Base-by-base conservation (phyloP, 2,797 vertebrate genomes). In the Chrysolophus pictus region DNA sequence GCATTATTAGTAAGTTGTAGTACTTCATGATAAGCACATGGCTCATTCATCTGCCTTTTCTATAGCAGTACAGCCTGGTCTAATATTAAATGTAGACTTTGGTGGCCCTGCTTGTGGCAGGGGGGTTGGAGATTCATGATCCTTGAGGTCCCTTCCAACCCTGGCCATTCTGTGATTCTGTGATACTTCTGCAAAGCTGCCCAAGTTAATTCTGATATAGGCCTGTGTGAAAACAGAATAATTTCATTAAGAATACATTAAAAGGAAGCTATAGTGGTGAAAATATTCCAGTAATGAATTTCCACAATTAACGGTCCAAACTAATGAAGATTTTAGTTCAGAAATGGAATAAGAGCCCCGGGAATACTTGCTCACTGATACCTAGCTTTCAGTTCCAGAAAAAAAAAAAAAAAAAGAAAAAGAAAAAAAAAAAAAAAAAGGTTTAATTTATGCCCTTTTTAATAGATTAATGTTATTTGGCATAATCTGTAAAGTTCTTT, bases 211-310 rank as follows among this genome's bases (percentile, higher is more conserved):
- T 93, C 77, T 91, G 46, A 85, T 93, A 35, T 73, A 63, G 79
- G 76, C 42, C 33, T 68, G 60, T 60, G 73, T 90, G 95, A 89
- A 95, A 96, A 95, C 79, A 94, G 70, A 29, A 68, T n/a, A 73
- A 84, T 97, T 97, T 96, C 51, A 95, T 95, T 96, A 95, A 70
- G 70, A 85, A 82, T 87, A 93, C 74, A 88, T 95, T 94, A 94
- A 96, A 96, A 95, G 67, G 58, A 87, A 93, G 90, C 90, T n/a
- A 83, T 81, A 96, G 84, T 75, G 71, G 89, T 90, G 88, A 94
- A 96, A 96, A 96, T 94, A 96, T 87, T 76, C 81, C 89, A 71
- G 80, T 96, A 97, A 95, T 93, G 68, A 97, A 94, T 95, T 90
- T 88, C 80, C 70, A 91, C 88, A 95, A 97, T 96, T 97, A 97